Conservation (phyloP, 2,113 vertebrate species). For the Myocastor coypus region DNA sequence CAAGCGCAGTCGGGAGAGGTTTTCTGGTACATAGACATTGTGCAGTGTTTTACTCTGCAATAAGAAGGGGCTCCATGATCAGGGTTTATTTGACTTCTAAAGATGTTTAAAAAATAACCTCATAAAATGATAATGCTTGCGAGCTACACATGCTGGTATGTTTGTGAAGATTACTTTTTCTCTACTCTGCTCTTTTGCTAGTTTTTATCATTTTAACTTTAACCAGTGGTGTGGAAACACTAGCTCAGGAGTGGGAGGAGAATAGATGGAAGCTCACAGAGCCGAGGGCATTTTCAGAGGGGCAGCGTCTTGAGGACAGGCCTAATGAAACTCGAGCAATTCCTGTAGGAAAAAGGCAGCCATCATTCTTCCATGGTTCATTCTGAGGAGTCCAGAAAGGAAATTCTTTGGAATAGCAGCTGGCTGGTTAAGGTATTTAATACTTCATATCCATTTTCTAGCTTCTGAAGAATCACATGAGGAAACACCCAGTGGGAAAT, state of each 20-base stretch:
- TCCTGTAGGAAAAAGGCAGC: neutral
- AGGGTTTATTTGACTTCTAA: constrained; percentile 50
- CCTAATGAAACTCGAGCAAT: neutral
- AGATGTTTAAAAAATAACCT: neutral
- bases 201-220: constrained; percentile 39
- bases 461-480: neutral
- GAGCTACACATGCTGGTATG: neutral
- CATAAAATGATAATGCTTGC: neutral
- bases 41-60: constrained; percentile 65
- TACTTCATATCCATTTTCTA: neutral
- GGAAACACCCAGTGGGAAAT: neutral
- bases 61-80: constrained; percentile 19
- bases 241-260: neutral
- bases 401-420: neutral
- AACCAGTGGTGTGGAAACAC: neutral
- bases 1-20: constrained; percentile 76
- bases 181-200: neutral
- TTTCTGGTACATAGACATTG: constrained; percentile 64
- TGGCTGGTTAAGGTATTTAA: neutral
- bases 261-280: neutral
- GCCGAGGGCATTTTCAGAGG: neutral
- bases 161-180: constrained; percentile 42
- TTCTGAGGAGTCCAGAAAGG: neutral
- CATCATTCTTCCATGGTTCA: neutral
- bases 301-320: neutral